phyloP scores from a whole-genome alignment of 2,797 vertebrate species.

The Gymnoscopelus braueri region DNA sequence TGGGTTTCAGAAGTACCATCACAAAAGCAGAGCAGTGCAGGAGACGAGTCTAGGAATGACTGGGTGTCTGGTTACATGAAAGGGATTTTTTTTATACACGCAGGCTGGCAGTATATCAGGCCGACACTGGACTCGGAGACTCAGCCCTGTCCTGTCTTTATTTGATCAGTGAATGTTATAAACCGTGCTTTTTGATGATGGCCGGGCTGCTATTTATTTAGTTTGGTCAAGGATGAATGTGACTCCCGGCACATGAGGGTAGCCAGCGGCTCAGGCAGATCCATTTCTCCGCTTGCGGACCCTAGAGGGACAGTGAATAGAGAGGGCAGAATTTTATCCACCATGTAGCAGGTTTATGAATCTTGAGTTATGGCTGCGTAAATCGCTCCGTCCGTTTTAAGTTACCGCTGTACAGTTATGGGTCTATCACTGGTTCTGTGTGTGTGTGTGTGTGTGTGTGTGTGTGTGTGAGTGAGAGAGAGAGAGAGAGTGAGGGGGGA shows the following conservation, averaged over 20 bases:
- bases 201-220: slow-evolving; percentile 55
- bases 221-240: slow-evolving; percentile 60
- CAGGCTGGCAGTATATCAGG: slow-evolving; percentile 22
- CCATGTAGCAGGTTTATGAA: slow-evolving; percentile 80
- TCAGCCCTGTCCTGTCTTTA: slow-evolving; percentile 22
- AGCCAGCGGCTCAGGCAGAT: slow-evolving; percentile 51
- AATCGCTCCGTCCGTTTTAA: slow-evolving; percentile 73
- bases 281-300: slow-evolving; percentile 53
- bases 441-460: slow-evolving; percentile 51
- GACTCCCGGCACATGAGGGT: slow-evolving; percentile 39
- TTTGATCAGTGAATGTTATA: slow-evolving; percentile 55
- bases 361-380: slow-evolving; percentile 75
- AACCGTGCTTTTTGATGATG: slow-evolving; percentile 54
- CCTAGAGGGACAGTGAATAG: slow-evolving; percentile 34
- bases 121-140: slow-evolving; percentile 15
- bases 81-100: slow-evolving; percentile 24
- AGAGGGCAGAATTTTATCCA: slow-evolving; percentile 63
- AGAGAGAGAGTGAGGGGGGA: slow-evolving; percentile 32
- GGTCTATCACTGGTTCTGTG: slow-evolving; percentile 24
- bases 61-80: slow-evolving; percentile 46
- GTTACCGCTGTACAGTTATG: slow-evolving; percentile 66
- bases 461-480: slow-evolving; percentile 10
- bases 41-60: slow-evolving; percentile 36
- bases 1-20: slow-evolving; percentile 46
- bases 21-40: slow-evolving; percentile 39